phyloP scores from a whole-genome alignment of 2,888 invertebrate genomes.

The Lasius fuliginosus region DNA sequence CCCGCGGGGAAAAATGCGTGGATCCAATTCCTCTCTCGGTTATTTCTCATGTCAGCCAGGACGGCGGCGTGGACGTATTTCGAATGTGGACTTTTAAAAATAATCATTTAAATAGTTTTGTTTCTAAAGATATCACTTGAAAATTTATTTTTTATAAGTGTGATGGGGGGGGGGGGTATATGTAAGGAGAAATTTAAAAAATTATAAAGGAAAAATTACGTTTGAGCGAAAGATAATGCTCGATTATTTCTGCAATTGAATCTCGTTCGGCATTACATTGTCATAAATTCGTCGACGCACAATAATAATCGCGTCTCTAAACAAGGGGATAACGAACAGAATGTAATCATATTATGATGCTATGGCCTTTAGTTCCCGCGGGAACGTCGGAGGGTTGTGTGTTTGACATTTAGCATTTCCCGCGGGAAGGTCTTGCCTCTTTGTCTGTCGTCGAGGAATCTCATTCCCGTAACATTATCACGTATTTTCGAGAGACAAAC shows the following conservation, averaged over 20 bases:
- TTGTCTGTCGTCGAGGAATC: slow-evolving; percentile 71
- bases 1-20: slow-evolving; percentile 34
- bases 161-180: background rate
- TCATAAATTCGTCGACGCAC: slow-evolving; percentile 61
- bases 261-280: slow-evolving; percentile 51
- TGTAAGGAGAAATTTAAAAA: background rate
- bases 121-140: background rate
- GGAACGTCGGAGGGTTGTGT: slow-evolving; percentile 78
- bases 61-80: background rate
- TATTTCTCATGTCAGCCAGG: background rate
- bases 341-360: slow-evolving; percentile 84
- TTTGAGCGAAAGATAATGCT: background rate
- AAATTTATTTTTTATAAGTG: background rate
- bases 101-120: background rate
- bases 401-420: slow-evolving; percentile 85
- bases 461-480: slow-evolving; percentile 69
- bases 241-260: slow-evolving; percentile 25
- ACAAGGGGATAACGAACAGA: slow-evolving; percentile 76
- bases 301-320: slow-evolving; percentile 71
- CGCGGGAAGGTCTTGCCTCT: slow-evolving; percentile 78
- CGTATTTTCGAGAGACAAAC: slow-evolving; percentile 50
- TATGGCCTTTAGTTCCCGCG: slow-evolving; percentile 82
- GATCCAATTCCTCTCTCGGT: background rate
- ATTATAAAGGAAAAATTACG: background rate
- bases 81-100: background rate